Base-by-base conservation (phyloP, 1,140 invertebrate genomes). In the Formica selysi region DNA sequence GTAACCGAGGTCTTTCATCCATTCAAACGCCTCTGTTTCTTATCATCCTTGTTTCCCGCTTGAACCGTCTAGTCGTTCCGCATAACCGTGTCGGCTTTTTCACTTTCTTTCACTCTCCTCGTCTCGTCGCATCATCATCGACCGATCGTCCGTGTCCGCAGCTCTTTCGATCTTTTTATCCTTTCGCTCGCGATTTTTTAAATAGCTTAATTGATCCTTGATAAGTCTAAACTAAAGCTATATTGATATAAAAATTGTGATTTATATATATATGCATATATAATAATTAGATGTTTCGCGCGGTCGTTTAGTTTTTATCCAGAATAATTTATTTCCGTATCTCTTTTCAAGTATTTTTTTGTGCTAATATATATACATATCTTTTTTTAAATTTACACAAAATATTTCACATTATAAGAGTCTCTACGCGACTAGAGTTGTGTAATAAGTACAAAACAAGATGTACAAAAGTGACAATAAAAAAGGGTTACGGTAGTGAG, bases 91-190 rank as follows among this genome's bases (percentile, higher is more conserved):
- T 29, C 38, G 67, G 41, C 59, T 90, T 89, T 89, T 90, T 90
- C 89, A 89, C 88, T 90, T 90, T 90, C 86, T 90, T 87, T 87
- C 76, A 57, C 86, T 86, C 73, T 83, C 64, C 48, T 29, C 26
- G 26, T 29, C 26, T 29, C 26, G 26, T 62, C 36, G 48, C 48
- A 44, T n/a, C 57, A 22, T 44, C 67, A 22, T 41, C 73, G 62
- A 5, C 3, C 57, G 48, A 36, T 68, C 76, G 26, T 29, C 26
- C 1, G 1, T 29, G 26, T 73, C 61, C 78, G 48, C 67, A 70
- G 3, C 13, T 48, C 48, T 51, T 1, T 29, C 48, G 41, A 5
- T 16, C 57, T 64, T 51, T 48, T n/a, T 10, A 0, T 38, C 29
- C 19, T 1, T 67, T 36, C 22, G 3, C 5, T 13, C 16, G 48